These are phyloP conservation scores for Amphimallon solstitiale DNA, from an alignment of 2,888 invertebrate species.

Conservation along the genomic window DNA sequence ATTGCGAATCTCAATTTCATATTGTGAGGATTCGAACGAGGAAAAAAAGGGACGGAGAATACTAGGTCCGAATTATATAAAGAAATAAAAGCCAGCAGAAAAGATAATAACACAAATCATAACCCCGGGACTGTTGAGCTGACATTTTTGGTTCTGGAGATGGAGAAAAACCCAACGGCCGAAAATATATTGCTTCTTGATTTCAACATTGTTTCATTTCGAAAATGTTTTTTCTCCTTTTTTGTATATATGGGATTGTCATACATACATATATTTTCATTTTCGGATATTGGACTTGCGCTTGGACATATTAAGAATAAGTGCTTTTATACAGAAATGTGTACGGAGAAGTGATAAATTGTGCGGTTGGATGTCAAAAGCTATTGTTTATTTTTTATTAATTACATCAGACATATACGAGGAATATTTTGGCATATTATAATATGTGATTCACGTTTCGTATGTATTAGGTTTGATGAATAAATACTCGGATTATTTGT, in stretches of 20 bases:
- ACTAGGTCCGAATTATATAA: constrained; percentile 11
- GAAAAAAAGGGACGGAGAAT: not conserved
- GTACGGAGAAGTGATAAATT: too few species aligned
- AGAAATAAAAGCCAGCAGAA: constrained; percentile 21
- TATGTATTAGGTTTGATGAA: too few species aligned
- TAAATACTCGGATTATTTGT: too few species aligned
- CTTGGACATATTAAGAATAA: constrained; percentile 4
- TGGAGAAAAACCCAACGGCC: not conserved
- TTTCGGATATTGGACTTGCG: constrained; percentile 1
- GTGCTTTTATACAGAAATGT: not conserved
- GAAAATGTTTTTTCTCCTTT: constrained; percentile 13
- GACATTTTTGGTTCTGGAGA: constrained; percentile 8
- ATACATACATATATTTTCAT: not conserved
- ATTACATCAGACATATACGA: too few species aligned
- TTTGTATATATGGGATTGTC: not conserved
- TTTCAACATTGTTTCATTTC: constrained; percentile 21
- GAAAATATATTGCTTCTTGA: constrained; percentile 25
- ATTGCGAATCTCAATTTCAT: constrained; percentile 30
- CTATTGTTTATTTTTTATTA: too few species aligned
- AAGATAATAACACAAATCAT: constrained; percentile 28
- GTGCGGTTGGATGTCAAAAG: too few species aligned
- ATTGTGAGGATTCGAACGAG: not conserved
- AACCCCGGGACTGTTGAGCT: constrained; percentile 24
- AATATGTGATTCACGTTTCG: too few species aligned
- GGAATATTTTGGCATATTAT: too few species aligned